Conservation (phyloP, 2,113 vertebrate genomes). For the Empidonax traillii region DNA sequence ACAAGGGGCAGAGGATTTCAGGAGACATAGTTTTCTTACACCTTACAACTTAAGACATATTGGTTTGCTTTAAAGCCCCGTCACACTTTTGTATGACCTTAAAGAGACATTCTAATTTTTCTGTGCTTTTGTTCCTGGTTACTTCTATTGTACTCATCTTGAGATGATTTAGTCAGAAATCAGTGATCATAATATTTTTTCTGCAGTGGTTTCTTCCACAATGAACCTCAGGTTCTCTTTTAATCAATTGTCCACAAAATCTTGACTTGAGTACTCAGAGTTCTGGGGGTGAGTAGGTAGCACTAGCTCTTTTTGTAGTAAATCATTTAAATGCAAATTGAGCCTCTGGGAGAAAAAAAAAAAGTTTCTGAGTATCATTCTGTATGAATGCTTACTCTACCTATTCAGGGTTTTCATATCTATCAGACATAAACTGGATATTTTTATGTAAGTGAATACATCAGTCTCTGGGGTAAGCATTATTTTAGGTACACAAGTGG, state of each 20-base stretch:
- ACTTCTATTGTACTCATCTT: not conserved
- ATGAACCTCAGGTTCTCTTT: not conserved
- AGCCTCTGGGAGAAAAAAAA: not conserved
- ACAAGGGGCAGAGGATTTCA: not conserved
- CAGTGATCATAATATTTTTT: not conserved
- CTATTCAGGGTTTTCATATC: not conserved
- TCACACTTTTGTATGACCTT: not conserved
- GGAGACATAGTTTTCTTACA: not conserved
- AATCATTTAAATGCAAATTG: not conserved
- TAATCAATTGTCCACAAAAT: not conserved
- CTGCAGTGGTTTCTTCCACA: not conserved
- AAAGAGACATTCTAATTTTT: not conserved
- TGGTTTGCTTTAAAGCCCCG: not conserved
- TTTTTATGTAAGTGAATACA: not conserved
- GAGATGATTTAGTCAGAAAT: not conserved
- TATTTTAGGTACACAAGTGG: not conserved
- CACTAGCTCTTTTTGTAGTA: not conserved
- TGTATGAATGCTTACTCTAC: not conserved
- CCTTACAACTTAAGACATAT: not conserved
- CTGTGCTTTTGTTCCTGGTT: not conserved
- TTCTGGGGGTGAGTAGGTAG: not conserved
- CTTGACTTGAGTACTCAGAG: not conserved
- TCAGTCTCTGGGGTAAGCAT: not conserved
- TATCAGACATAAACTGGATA: not conserved
- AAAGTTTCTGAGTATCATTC: not conserved